These are phyloP conservation scores for Margarornis squamiger DNA, from an alignment of 2,797 vertebrate species.

Conservation along the genomic window DNA sequence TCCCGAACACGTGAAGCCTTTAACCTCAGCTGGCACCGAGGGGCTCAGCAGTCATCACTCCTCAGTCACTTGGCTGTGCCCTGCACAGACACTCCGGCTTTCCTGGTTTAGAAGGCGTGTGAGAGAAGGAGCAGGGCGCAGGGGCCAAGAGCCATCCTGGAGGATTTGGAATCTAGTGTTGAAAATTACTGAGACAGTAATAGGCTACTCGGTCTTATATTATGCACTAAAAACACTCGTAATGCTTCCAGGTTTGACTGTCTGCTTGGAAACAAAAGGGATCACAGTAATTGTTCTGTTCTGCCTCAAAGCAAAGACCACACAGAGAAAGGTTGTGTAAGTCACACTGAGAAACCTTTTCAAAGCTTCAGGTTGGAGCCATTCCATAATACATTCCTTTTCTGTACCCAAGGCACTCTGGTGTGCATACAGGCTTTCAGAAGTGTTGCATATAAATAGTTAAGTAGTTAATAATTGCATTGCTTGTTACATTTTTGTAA, in stretches of 20 bases:
- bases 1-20: fast-evolving
- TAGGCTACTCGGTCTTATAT: fast-evolving
- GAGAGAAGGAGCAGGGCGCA: not conserved
- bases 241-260: not conserved
- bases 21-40: not conserved
- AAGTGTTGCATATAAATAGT: not conserved
- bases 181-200: not conserved
- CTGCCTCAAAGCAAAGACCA: not conserved
- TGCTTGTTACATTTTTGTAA: not conserved
- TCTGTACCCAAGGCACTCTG: not conserved
- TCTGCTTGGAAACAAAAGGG: not conserved
- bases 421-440: not conserved
- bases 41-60: not conserved
- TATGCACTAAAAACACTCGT: not conserved
- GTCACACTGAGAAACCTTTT: not conserved
- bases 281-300: not conserved
- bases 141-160: not conserved
- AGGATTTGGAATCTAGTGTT: not conserved
- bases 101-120: not conserved
- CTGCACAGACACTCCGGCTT: not conserved
- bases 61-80: not conserved
- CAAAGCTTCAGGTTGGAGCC: not conserved
- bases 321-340: not conserved
- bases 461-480: not conserved
- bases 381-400: fast-evolving